Evolutionary conservation across 2,113 vertebrate genomes (phyloP).

Genomic region (Chaenocephalus aceratus): DNA sequence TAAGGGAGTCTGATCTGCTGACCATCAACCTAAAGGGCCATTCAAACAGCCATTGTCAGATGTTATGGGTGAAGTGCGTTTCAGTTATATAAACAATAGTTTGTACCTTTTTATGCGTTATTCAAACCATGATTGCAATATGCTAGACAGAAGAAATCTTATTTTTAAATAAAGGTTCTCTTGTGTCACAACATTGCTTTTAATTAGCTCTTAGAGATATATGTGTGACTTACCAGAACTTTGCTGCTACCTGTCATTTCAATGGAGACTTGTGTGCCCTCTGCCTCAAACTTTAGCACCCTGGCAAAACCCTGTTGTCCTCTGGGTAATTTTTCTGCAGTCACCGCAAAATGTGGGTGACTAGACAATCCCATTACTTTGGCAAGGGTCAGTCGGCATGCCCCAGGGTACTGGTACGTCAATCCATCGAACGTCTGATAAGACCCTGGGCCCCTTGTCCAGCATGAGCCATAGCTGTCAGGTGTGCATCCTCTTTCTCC

Average conservation of each 20-base stretch:
- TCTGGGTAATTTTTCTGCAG: conserved; percentile 65
- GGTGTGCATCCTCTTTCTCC: conserved; percentile 69
- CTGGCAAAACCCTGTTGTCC: conserved; percentile 41
- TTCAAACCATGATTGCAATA: neutral
- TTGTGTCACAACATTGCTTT: neutral
- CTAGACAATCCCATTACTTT: conserved; percentile 44
- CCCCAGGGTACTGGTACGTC: conserved; percentile 69
- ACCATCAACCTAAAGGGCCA: conserved; percentile 68
- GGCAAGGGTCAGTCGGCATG: conserved; percentile 67
- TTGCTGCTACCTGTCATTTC: conserved; percentile 35
- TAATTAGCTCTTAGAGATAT: neutral
- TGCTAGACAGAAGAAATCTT: neutral
- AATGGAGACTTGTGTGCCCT: conserved; percentile 49
- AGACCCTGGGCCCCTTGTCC: conserved; percentile 57
- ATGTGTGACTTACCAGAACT: conserved; percentile 48
- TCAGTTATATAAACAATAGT: neutral
- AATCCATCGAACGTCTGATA: conserved; percentile 75
- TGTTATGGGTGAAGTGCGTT: neutral
- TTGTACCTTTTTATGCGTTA: neutral
- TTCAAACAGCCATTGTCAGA: neutral
- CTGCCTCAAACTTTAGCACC: conserved; percentile 57
- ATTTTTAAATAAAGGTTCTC: neutral
- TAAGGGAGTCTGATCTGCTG: conserved; percentile 63
- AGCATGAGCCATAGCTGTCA: conserved; percentile 59
- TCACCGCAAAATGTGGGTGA: conserved; percentile 54